Evolutionary conservation across 1,140 invertebrate species (phyloP).

Genomic region (Cotesia glomerata): DNA sequence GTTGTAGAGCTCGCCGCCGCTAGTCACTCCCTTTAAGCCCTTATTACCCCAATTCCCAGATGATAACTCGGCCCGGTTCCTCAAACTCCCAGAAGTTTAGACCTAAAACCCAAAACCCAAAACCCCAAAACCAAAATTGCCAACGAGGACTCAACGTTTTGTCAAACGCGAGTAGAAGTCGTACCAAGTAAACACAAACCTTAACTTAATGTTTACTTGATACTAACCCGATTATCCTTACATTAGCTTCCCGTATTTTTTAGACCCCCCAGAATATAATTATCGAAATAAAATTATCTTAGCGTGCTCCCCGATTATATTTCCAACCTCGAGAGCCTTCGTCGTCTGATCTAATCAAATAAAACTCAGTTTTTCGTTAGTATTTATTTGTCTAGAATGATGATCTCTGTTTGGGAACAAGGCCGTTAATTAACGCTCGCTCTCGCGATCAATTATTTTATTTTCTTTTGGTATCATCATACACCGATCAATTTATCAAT

Average conservation of each 20-base stretch:
- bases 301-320: slow-evolving; percentile 15
- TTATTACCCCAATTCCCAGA: slow-evolving; percentile 17
- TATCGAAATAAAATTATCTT: slow-evolving; percentile 19
- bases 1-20: slow-evolving; percentile 64
- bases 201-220: not conserved
- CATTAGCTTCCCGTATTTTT: not conserved
- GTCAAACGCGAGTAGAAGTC: not conserved
- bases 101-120: too few species aligned
- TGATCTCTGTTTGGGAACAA: slow-evolving; percentile 6
- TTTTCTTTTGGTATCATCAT: not conserved
- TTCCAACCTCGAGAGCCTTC: slow-evolving; percentile 18
- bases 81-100: not conserved
- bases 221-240: slow-evolving; percentile 20
- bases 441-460: not conserved
- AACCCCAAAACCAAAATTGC: too few species aligned
- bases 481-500: too few species aligned
- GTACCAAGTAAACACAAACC: too few species aligned
- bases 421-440: not conserved
- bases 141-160: not conserved
- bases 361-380: too few species aligned
- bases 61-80: slow-evolving; percentile 7
- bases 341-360: not conserved
- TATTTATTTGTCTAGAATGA: not conserved
- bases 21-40: slow-evolving; percentile 55
- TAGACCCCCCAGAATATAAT: not conserved